A percentile compares a stretch with the other conserved stretches of the same genome.
Conservation (phyloP, 2,797 vertebrate species). For the Poecile montanus region DNA sequence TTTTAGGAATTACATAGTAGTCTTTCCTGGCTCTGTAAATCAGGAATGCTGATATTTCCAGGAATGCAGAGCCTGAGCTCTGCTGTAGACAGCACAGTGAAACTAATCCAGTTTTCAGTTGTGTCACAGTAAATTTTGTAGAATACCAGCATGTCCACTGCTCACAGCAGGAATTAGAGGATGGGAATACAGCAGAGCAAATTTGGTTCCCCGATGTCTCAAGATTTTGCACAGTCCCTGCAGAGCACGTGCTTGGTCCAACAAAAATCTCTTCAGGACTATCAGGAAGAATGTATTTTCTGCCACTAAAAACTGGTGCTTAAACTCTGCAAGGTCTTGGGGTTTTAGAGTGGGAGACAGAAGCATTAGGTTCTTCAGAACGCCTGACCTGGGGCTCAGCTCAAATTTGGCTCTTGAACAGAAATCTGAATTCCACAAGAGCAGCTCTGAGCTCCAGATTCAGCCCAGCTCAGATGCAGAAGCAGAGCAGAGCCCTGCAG, state of each 20-base stretch:
- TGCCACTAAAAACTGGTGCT: background rate
- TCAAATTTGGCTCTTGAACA: background rate
- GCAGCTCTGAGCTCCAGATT: background rate
- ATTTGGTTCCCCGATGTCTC: background rate
- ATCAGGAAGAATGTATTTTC: background rate
- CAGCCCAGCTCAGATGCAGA: background rate
- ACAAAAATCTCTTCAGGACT: background rate
- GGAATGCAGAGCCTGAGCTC: background rate
- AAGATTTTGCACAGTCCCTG: background rate
- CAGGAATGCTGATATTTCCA: background rate
- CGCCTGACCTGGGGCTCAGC: background rate
- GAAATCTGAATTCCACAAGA: background rate
- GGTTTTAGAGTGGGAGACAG: background rate
- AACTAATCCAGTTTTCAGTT: background rate
- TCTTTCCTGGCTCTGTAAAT: background rate
- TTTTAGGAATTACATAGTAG: background rate
- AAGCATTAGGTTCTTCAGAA: background rate
- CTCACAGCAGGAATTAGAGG: background rate
- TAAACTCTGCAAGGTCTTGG: background rate
- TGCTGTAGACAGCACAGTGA: background rate
- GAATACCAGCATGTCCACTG: fast-evolving
- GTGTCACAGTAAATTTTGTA: background rate
- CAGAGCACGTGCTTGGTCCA: background rate
- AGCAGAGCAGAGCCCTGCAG: background rate
- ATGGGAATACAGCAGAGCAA: background rate